Evolutionary conservation across 2,113 vertebrate species (phyloP).

Genomic region (Agelaius tricolor): DNA sequence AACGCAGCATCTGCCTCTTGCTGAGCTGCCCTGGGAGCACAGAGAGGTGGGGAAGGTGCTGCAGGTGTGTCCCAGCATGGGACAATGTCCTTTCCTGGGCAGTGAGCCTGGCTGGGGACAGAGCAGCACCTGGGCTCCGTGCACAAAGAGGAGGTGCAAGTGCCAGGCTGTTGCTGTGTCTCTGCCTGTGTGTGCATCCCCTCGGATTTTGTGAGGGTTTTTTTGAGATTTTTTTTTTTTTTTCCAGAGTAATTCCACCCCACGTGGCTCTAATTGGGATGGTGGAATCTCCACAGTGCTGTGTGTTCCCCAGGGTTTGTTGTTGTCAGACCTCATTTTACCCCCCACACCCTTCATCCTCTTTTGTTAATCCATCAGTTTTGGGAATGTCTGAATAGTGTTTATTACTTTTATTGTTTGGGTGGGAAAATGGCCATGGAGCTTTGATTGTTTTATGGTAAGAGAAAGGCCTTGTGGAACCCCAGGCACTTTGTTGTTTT

Average conservation of each 20-base stretch:
- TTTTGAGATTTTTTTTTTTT: background rate
- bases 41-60: background rate
- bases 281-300: background rate
- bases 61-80: rapidly evolving
- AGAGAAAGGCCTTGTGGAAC: conserved; percentile 39
- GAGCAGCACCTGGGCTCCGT: background rate
- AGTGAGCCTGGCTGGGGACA: rapidly evolving
- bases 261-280: background rate
- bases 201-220: background rate
- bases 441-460: conserved; percentile 47
- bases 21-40: background rate
- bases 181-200: background rate
- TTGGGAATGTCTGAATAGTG: background rate
- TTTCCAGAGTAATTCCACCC: background rate
- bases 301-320: background rate
- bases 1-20: rapidly evolving
- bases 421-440: conserved; percentile 39
- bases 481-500: background rate
- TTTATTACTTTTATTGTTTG: conserved; percentile 58
- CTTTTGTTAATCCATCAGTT: conserved; percentile 4
- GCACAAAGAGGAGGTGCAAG: rapidly evolving
- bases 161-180: background rate
- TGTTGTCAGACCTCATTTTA: conserved; percentile 36
- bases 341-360: background rate
- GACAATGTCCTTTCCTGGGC: background rate